phyloP scores from a whole-genome alignment of 2,888 invertebrate genomes.

The Brachypalpus laphriformis region DNA sequence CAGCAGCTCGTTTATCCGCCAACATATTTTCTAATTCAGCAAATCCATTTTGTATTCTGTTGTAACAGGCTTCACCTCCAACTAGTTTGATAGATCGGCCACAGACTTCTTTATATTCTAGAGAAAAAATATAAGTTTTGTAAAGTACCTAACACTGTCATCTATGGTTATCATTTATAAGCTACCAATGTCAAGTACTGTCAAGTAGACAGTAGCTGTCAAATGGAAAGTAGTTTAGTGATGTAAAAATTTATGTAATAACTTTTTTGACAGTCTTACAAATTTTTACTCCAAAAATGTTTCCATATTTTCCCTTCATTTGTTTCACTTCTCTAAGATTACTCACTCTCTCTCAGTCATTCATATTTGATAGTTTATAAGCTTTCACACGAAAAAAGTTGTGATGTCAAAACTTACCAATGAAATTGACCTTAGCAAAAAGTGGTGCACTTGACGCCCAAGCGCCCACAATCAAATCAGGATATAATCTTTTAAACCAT shows the following conservation, averaged over 20 bases:
- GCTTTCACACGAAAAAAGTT: not conserved
- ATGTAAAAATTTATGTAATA: too few species aligned
- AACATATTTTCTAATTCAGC: constrained; percentile 79
- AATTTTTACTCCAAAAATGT: too few species aligned
- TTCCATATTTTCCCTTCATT: too few species aligned
- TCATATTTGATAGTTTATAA: not conserved
- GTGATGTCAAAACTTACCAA: constrained; percentile 80
- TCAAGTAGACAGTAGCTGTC: too few species aligned
- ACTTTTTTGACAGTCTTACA: too few species aligned
- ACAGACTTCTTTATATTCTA: constrained; percentile 81
- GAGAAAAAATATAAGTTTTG: not conserved
- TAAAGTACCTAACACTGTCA: too few species aligned
- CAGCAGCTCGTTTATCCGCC: constrained; percentile 76
- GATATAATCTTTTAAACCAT: constrained; percentile 87
- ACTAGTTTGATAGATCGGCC: constrained; percentile 79
- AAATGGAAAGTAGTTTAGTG: too few species aligned
- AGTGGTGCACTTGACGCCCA: constrained; percentile 88
- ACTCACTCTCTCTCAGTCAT: not conserved
- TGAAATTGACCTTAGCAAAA: constrained; percentile 86
- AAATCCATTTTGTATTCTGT: constrained; percentile 79
- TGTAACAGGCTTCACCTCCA: constrained; percentile 79
- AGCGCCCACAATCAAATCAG: constrained; percentile 85
- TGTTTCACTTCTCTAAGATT: too few species aligned
- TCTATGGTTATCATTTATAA: too few species aligned
- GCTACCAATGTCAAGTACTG: too few species aligned